Conservation (phyloP, 53 echinoderm and acorn worm species). For the Antedon mediterranea region DNA sequence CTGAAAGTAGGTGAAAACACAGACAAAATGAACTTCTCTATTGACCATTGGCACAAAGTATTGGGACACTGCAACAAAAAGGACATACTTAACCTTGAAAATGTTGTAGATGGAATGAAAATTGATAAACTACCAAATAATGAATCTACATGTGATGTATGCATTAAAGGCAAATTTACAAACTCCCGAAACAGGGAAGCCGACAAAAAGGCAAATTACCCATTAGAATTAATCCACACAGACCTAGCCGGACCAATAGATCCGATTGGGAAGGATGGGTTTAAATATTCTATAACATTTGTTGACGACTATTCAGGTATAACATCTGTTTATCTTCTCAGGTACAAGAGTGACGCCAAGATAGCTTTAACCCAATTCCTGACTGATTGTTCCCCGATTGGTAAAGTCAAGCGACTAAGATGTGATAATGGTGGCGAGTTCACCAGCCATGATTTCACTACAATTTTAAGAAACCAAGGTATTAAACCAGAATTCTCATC, state of each 20-base stretch:
- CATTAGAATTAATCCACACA: too few relatives aligned
- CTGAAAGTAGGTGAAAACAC: too few relatives aligned
- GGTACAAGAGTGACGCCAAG: conserved; percentile 14
- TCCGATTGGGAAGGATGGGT: too few relatives aligned
- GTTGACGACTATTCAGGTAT: conserved; percentile 18
- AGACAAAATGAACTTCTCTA: too few relatives aligned
- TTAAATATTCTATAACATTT: conserved; percentile 9
- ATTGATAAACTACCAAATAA: too few relatives aligned
- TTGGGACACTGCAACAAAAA: too few relatives aligned
- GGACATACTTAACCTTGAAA: too few relatives aligned
- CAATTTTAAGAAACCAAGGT: conserved; percentile 1
- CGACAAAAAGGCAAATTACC: not conserved
- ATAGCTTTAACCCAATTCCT: conserved; percentile 13
- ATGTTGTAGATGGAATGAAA: too few relatives aligned
- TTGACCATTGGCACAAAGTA: too few relatives aligned
- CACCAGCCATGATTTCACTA: conserved; percentile 2
- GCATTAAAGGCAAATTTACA: conserved; percentile 7
- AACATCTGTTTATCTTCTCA: conserved; percentile 22
- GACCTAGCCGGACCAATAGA: too few relatives aligned
- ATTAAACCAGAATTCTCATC: conserved; percentile 21
- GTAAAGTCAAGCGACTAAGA: conserved; percentile 17
- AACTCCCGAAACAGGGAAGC: conserved; percentile 3
- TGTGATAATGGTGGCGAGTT: conserved; percentile 26
- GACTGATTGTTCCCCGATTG: conserved; percentile 18
- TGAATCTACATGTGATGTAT: too few relatives aligned